Evolutionary conservation across 2,888 invertebrate species (phyloP), one percentile per base, ranked within the genome.

Genomic region (Apotomis turbidana): DNA sequence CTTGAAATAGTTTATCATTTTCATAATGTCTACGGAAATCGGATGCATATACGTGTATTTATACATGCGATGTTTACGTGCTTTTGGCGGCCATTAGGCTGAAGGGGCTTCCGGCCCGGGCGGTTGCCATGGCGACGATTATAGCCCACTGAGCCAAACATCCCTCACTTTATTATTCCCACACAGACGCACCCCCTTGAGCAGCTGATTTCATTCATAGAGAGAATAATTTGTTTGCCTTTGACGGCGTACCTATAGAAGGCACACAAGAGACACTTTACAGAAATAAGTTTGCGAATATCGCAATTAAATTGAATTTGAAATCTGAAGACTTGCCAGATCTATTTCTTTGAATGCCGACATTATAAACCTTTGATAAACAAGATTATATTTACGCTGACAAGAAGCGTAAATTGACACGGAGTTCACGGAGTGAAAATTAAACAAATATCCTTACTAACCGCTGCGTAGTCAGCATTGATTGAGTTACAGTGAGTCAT

Each of bases 151-250:
- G 78, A 79, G 79, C 79, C 79, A 80, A 86, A 79, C 84, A 83
- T 83, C 87, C 88, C 86, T 81, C 77, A 78, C 78, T 82, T 80
- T 82, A 82, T 87, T 83, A 82, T 84, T 83, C 83, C 78, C 83
- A 82, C 79, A 82, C 74, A 76, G 76, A 77, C 76, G 76, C 80
- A 76, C 85, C 85, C 86, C 79, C 41, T 78, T 74, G 79, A 87
- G 85, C 90, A 90, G 90, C 90, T 90, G 90, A 90, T 90, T 88
- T 81, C 85, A 85, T 87, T 87, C 83, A 87, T 85, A 79, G 74
- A 76, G 52, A 63, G 74, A 78, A 79, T 78, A 77, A 78, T 76
- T 78, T 63, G 68, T 63, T 72, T 68, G 63, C 63, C 58, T 72
- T 72, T 72, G 58, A 72, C 38, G 54, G 54, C 52, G 10, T 10